Evolutionary conservation across 35 echinoderm and acorn worm genomes (phyloP), one percentile per base, ranked within the genome.

Genomic region (Nesometra sesokonis): DNA sequence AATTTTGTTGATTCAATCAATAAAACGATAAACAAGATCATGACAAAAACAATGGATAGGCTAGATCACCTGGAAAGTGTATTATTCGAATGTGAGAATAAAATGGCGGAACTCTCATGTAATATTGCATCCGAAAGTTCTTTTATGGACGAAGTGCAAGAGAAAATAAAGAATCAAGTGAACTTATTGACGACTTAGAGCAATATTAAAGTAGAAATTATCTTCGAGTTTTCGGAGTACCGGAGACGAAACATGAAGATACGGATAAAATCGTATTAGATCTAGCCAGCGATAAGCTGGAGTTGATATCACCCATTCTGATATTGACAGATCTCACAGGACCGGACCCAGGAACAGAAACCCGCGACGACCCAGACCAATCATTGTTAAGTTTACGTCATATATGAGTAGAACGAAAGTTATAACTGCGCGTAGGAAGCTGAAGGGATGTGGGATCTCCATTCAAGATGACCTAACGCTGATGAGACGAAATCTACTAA

Each of bases 271-370:
- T 43, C 15, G 39, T 43, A 43, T 4, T 43, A 43, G 15, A 43
- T 7, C 39, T 43, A 43, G 39, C 39, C 39, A 43, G 15, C 39
- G 15, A 15, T 15, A 43, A 43, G 15, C 39, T 43, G 39, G 39
- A 7, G 15, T 43, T 43, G 39, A 43, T 43, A 84, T 84, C 46
- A 36, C 82, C 8, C 32, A 35, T 36, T 3, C 19, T 13, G 82
- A 84, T 31, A 84, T 84, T 46, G 82, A 84, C 19, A 35, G 82
- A 31, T 84, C 82, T 19, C 82, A 84, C 30, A 32, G 82, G n/a
- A 39, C 82, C 35, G 82, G 82, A 21, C 29, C 36, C 5, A 35
- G 35, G 19, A 35, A 40, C 17, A 13, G 35, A 36, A n/a, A 84
- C 34, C 35, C 38, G 5, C 29, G 46, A 29, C 35, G 46, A 31